Evolutionary conservation across 2,888 invertebrate genomes (phyloP).

Genomic region (Ptilodon capucinus): DNA sequence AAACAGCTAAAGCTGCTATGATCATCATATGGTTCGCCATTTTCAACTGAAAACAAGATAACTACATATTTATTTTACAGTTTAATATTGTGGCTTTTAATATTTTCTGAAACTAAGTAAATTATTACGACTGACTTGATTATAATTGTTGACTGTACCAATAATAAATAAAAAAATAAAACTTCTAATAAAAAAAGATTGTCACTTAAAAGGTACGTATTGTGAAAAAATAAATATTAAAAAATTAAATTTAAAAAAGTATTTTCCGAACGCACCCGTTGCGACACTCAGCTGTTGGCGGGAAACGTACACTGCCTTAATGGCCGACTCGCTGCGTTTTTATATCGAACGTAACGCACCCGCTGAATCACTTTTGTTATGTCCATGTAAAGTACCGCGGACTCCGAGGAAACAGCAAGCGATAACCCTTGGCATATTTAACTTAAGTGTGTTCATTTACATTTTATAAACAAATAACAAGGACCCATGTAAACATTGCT

Average conservation of each 20-base stretch:
- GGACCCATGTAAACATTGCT: no score
- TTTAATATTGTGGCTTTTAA: no score
- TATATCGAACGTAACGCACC: slow-evolving; percentile 7
- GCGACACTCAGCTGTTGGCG: slow-evolving; percentile 11
- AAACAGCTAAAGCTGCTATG: slow-evolving; percentile 27
- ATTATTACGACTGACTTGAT: no score
- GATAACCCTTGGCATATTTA: background rate
- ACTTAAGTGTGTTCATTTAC: background rate
- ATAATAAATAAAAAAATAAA: no score
- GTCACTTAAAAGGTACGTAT: no score
- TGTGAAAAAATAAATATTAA: background rate
- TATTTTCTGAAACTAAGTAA: no score
- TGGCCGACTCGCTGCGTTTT: slow-evolving; percentile 6
- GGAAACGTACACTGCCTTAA: slow-evolving; percentile 18
- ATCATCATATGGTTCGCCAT: slow-evolving; percentile 24
- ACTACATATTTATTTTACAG: background rate
- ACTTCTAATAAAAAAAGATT: no score
- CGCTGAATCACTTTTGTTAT: slow-evolving; percentile 13
- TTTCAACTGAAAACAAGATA: slow-evolving; percentile 13
- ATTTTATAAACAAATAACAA: background rate
- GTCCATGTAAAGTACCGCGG: slow-evolving; percentile 22
- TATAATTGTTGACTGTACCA: no score
- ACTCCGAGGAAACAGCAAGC: background rate
- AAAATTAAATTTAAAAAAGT: slow-evolving; percentile 1
- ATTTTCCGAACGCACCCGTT: slow-evolving; percentile 23